These are phyloP conservation scores for Merops nubicus DNA, from an alignment of 2,113 vertebrate genomes.

Conservation along the genomic window DNA sequence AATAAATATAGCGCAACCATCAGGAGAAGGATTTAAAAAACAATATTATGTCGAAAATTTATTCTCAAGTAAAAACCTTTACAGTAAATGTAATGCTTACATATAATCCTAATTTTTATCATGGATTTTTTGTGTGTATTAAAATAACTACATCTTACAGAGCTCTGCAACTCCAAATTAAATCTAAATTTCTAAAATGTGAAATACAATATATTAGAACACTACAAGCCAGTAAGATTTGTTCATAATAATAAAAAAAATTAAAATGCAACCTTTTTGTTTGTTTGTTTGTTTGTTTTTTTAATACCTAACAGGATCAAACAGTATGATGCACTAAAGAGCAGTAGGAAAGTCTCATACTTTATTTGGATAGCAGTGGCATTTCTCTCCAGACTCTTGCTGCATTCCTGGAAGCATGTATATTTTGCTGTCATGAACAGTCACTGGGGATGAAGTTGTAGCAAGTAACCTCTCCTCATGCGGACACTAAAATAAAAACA, in stretches of 20 bases:
- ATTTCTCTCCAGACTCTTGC: conserved; percentile 76
- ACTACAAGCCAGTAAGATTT: not conserved
- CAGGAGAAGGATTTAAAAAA: not conserved
- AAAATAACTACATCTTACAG: not conserved
- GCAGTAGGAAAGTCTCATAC: conserved; percentile 69
- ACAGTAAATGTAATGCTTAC: not conserved
- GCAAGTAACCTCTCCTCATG: conserved; percentile 70
- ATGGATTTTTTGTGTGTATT: not conserved
- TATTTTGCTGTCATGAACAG: conserved; percentile 73
- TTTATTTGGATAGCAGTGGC: conserved; percentile 87
- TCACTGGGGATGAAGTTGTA: conserved; percentile 71
- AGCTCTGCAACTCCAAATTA: not conserved
- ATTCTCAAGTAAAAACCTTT: not conserved
- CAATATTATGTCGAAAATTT: not conserved
- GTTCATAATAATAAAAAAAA: not conserved
- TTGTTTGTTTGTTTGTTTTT: too few relatives aligned
- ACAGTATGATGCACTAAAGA: not conserved
- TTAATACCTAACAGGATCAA: not conserved
- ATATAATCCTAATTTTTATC: not conserved
- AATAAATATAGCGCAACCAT: not conserved
- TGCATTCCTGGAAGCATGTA: conserved; percentile 70
- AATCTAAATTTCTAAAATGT: not conserved
- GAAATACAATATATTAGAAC: not conserved
- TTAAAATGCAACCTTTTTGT: too few relatives aligned
- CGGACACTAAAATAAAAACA: conserved; percentile 81